These are phyloP conservation scores for Phrynosoma platyrhinos DNA, from an alignment of 2,113 vertebrate genomes.

Conservation along the genomic window DNA sequence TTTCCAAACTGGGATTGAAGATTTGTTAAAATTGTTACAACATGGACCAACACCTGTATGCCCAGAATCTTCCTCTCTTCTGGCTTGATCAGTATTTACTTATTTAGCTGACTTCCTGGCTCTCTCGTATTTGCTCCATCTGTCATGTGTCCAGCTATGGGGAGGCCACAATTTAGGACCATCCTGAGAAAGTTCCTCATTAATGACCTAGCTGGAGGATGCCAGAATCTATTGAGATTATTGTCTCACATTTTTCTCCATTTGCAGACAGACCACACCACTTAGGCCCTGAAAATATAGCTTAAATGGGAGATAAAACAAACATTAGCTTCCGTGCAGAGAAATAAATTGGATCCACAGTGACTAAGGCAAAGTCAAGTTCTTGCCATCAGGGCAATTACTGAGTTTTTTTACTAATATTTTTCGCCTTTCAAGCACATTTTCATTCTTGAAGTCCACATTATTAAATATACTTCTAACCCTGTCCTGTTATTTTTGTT, in stretches of 20 bases:
- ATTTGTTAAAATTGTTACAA: too few relatives aligned
- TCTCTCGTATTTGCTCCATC: neutral
- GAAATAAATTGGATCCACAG: neutral
- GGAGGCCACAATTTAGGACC: neutral
- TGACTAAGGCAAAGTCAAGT: neutral
- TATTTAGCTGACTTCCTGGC: neutral
- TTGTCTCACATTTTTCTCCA: neutral
- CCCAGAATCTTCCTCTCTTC: neutral
- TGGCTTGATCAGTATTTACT: neutral
- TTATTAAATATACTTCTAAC: neutral
- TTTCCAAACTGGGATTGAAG: too few relatives aligned
- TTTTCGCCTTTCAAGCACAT: neutral
- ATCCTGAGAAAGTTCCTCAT: neutral
- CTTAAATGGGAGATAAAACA: constrained; percentile 7
- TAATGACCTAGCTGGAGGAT: neutral
- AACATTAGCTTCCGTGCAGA: neutral
- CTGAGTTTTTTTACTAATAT: neutral
- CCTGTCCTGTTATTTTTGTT: neutral
- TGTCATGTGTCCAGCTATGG: neutral
- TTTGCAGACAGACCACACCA: neutral
- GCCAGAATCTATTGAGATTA: neutral
- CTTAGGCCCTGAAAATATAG: neutral
- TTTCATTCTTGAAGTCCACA: neutral
- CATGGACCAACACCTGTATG: neutral
- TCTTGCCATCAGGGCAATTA: neutral